Conservation (phyloP, 1,140 invertebrate species). For the Euglossa dilemma region DNA sequence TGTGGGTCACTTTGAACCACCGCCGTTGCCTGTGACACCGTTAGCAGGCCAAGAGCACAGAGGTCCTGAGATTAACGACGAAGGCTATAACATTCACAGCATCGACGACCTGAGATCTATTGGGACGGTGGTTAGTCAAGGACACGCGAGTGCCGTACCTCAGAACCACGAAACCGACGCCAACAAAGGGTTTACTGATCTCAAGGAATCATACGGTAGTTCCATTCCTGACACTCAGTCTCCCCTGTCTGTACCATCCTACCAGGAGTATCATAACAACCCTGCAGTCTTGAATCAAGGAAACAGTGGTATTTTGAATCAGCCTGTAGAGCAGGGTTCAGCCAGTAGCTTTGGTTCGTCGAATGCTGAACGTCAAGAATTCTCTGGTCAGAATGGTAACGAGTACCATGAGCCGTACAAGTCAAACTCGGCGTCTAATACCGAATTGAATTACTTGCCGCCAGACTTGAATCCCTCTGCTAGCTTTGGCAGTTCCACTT, state of each 20-base stretch:
- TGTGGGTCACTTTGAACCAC: background rate
- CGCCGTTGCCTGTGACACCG: background rate
- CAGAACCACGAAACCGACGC: background rate
- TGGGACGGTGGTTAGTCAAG: slow-evolving; percentile 32
- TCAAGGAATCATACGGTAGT: slow-evolving; percentile 11
- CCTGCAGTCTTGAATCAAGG: background rate
- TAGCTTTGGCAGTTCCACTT: slow-evolving; percentile 17
- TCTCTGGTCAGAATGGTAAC: background rate
- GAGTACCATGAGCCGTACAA: background rate
- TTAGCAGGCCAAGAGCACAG: background rate
- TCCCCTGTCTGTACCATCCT: background rate
- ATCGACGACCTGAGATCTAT: slow-evolving; percentile 34
- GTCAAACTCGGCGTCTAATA: background rate
- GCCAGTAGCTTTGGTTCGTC: background rate
- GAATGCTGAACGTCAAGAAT: background rate
- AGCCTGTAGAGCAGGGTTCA: background rate
- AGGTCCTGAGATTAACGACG: background rate
- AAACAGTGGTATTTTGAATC: background rate
- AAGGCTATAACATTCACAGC: background rate
- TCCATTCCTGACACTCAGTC: background rate
- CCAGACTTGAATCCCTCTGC: slow-evolving; percentile 2
- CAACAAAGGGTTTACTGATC: background rate
- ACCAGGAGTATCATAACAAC: background rate
- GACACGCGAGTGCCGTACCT: background rate
- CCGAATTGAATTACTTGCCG: background rate